Conservation (phyloP, 2,888 invertebrate species). For the Boloria selene region DNA sequence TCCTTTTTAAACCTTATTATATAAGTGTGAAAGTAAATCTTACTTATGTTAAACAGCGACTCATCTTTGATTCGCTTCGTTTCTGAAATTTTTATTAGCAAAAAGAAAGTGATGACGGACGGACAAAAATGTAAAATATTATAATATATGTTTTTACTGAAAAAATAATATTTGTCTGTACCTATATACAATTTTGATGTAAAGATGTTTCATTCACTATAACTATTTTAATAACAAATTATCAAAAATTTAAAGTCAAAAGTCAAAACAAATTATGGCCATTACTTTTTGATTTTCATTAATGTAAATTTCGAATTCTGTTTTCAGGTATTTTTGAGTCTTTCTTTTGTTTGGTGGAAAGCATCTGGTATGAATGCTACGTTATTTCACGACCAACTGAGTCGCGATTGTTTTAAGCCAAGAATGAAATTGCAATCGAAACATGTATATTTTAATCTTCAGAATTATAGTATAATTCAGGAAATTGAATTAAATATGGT, state of each 20-base stretch:
- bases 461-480: constrained; percentile 8
- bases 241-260: background rate
- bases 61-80: too few species aligned
- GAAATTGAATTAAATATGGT: background rate
- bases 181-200: too few species aligned
- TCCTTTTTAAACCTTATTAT: background rate
- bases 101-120: too few species aligned
- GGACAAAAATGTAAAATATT: too few species aligned
- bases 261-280: background rate
- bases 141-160: too few species aligned
- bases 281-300: constrained; percentile 6
- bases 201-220: too few species aligned
- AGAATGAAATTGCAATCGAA: constrained; percentile 30
- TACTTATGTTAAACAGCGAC: background rate
- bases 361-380: constrained; percentile 15
- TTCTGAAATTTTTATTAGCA: too few species aligned
- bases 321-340: constrained; percentile 8
- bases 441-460: constrained; percentile 21
- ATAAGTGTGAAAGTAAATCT: background rate
- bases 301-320: constrained; percentile 9
- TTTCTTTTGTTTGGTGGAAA: constrained; percentile 17
- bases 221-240: background rate
- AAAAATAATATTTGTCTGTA: too few species aligned
- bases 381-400: constrained; percentile 27
- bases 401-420: constrained; percentile 23